These are phyloP conservation scores for Drosophila anceps DNA, from an alignment of 2,888 invertebrate genomes.

Conservation along the genomic window DNA sequence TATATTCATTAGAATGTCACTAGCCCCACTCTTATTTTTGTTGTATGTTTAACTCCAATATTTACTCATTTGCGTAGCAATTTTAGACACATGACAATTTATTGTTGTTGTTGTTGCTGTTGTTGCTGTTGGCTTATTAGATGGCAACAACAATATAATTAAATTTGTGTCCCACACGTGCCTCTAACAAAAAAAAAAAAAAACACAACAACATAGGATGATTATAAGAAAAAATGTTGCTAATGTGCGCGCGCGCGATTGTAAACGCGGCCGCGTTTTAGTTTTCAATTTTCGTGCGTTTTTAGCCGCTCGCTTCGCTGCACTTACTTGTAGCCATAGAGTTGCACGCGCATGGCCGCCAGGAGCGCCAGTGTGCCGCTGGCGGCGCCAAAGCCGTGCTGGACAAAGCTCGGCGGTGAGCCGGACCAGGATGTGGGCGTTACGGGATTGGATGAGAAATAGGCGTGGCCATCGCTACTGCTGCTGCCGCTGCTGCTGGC, in stretches of 20 bases:
- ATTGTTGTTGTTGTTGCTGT: constrained; percentile 21
- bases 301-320: background rate
- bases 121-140: constrained; percentile 47
- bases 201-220: too few species aligned
- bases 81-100: constrained; percentile 79
- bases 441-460: constrained; percentile 62
- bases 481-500: constrained; percentile 32
- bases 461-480: constrained; percentile 27
- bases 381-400: constrained; percentile 28
- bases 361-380: constrained; percentile 53
- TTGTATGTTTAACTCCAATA: constrained; percentile 64
- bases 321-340: constrained; percentile 65
- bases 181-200: constrained; percentile 11
- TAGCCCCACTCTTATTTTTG: constrained; percentile 26
- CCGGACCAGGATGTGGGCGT: constrained; percentile 78
- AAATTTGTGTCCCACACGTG: constrained; percentile 63
- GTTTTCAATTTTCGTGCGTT: background rate
- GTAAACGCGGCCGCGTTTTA: constrained; percentile 19
- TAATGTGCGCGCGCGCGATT: constrained; percentile 25
- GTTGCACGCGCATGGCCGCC: constrained; percentile 61
- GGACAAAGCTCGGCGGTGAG: constrained; percentile 65
- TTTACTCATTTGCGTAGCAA: constrained; percentile 77
- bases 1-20: constrained; percentile 51
- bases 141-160: constrained; percentile 44
- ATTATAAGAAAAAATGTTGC: background rate